Evolutionary conservation across 1,140 invertebrate species (phyloP), one percentile per base, ranked within the genome.

Genomic region (Hylaeus volcanicus): DNA sequence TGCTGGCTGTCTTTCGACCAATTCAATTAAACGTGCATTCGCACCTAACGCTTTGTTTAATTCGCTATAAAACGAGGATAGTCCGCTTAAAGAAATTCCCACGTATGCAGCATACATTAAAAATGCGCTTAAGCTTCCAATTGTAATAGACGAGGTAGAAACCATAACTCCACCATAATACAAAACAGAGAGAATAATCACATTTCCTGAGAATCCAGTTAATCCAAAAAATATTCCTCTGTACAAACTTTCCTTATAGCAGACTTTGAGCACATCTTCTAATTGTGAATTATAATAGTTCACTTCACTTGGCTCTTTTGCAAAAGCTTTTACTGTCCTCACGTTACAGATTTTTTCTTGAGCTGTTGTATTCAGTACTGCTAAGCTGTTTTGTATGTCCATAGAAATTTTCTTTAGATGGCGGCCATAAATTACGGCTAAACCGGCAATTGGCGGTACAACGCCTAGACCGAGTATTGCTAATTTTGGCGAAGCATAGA

Each of bases 261-360:
- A 97, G 75, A 99, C 93, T 66, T 95, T 88, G 8, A 99, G 92
- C 37, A 99, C 95, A 64, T 97, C 93, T 37, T 96, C 90, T 63
- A 99, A 95, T 87, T 96, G 96, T 1, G 92, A 85, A 66, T 94
- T 93, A 88, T 98, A 99, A 1, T 93, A 90, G 39, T 94, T 84
- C 43, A 96, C 95, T 94, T 99, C 98, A 82, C 94, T 95, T 4
- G 94, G 85, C 91, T 99, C 98, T 89, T 98, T 96, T 3, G 96
- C 97, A 92, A 99, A 99, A 2, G 96, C 96, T 93, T 98, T 97
- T 0, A 99, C 98, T 5, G 98, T 99, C 88, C 98, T 95, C 80
- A 99, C 97, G 90, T 99, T 99, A 43, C 96, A 96, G 63, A 99
- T 97, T 86, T 96, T 96, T 90, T 99, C 98, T 93, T 99, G 98